Percentiles rank a stretch among this genome's conserved stretches.
These are phyloP conservation scores for Vollenhovia emeryi DNA, from an alignment of 1,140 invertebrate genomes.

Conservation along the genomic window DNA sequence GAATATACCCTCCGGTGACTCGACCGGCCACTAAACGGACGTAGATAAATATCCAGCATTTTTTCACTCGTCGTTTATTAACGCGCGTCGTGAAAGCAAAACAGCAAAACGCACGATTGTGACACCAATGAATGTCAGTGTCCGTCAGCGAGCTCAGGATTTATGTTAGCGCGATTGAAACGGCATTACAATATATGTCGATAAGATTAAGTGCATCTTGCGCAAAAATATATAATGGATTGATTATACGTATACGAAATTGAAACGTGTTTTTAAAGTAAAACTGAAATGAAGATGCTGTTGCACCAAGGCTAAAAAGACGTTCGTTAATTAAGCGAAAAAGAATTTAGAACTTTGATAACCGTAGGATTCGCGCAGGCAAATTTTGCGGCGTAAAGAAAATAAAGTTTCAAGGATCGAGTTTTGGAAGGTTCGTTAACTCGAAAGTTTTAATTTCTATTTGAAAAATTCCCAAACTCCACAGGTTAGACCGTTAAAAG, in stretches of 20 bases:
- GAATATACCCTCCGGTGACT: conserved; percentile 67
- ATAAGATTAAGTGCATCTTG: neutral
- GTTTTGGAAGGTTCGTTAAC: neutral
- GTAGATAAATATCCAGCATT: conserved; percentile 66
- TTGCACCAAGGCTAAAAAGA: neutral
- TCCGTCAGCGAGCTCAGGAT: neutral
- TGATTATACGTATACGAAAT: neutral
- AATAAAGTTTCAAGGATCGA: neutral
- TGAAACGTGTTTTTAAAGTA: neutral
- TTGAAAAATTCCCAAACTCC: neutral
- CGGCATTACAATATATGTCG: neutral
- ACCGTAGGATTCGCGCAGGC: neutral
- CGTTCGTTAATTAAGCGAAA: neutral
- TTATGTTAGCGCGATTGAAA: conserved; percentile 15
- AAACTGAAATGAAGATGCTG: neutral
- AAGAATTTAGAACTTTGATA: neutral
- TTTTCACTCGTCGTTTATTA: conserved; percentile 68
- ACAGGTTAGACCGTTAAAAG: neutral
- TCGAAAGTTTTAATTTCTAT: neutral
- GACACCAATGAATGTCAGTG: conserved; percentile 60
- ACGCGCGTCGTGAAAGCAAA: conserved; percentile 24
- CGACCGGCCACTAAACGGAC: conserved; percentile 31
- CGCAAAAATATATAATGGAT: neutral
- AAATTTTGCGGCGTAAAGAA: neutral
- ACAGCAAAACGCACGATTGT: conserved; percentile 20